Conservation (phyloP, 1,140 invertebrate genomes). For the Zaprionus lachaisei region DNA sequence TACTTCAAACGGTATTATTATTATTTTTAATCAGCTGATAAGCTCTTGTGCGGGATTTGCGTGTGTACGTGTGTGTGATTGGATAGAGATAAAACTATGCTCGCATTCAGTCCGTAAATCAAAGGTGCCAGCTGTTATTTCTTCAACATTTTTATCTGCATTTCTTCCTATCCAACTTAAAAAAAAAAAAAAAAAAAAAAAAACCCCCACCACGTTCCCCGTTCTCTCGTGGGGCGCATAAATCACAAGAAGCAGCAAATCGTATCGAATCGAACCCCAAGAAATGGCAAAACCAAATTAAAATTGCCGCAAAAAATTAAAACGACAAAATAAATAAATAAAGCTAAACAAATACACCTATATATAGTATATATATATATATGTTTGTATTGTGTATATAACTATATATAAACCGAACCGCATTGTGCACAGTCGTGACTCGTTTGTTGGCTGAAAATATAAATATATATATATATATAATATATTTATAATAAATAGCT, state of each 20-base stretch:
- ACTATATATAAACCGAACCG: conserved; percentile 52
- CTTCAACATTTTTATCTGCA: conserved; percentile 3
- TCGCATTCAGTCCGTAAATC: not conserved
- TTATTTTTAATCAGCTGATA: conserved; percentile 56
- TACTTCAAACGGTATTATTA: conserved; percentile 29
- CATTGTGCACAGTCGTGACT: conserved; percentile 15
- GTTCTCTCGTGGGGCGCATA: not conserved
- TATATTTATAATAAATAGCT: conserved; percentile 70
- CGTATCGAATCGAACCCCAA: conserved; percentile 5
- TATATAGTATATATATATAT: conserved; percentile 32
- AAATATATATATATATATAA: conserved; percentile 38
- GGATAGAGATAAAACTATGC: conserved; percentile 37
- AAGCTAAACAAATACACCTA: conserved; percentile 29
- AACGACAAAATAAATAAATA: conserved; percentile 18
- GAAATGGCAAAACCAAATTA: conserved; percentile 6
- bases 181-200: conserved; percentile 29
- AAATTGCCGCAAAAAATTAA: conserved; percentile 3
- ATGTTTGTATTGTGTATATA: conserved; percentile 32
- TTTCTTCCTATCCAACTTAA: not conserved
- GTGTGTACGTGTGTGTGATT: not conserved
- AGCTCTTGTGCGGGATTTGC: conserved; percentile 19
- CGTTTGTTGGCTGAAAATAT: conserved; percentile 10
- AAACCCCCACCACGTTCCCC: conserved; percentile 4
- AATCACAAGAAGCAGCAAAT: conserved; percentile 14
- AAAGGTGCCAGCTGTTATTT: conserved; percentile 11